Evolutionary conservation across 2,113 vertebrate genomes (phyloP).

Genomic region (Desmodus rotundus): DNA sequence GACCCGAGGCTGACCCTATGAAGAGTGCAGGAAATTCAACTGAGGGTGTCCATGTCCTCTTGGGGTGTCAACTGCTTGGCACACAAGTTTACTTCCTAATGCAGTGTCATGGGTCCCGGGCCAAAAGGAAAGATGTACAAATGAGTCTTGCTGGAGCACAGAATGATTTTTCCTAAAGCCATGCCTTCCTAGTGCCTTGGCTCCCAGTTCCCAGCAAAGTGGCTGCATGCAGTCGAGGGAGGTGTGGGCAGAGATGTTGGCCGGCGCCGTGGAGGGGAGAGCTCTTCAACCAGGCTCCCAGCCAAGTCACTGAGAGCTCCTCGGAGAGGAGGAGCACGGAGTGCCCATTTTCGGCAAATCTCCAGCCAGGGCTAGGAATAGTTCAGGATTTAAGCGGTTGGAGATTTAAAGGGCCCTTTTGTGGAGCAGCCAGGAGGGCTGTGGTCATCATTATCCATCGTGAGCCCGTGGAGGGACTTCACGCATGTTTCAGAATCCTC

Average conservation of each 20-base stretch:
- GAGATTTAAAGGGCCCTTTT: neutral
- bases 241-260: neutral
- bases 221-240: neutral
- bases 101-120: neutral
- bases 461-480: neutral
- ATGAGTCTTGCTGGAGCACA: neutral
- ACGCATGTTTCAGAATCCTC: neutral
- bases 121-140: neutral
- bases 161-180: neutral
- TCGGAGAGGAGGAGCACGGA: neutral
- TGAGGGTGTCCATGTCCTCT: neutral
- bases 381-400: neutral
- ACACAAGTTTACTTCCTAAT: rapidly evolving
- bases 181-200: neutral
- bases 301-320: neutral
- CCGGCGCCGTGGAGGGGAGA: neutral
- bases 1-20: neutral
- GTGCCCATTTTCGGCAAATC: neutral
- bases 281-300: neutral
- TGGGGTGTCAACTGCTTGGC: neutral
- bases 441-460: neutral
- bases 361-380: neutral
- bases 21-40: neutral
- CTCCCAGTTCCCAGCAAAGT: neutral
- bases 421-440: neutral